Evolutionary conservation across 2,888 invertebrate genomes (phyloP).

Genomic region (Chrysomela aeneicollis): DNA sequence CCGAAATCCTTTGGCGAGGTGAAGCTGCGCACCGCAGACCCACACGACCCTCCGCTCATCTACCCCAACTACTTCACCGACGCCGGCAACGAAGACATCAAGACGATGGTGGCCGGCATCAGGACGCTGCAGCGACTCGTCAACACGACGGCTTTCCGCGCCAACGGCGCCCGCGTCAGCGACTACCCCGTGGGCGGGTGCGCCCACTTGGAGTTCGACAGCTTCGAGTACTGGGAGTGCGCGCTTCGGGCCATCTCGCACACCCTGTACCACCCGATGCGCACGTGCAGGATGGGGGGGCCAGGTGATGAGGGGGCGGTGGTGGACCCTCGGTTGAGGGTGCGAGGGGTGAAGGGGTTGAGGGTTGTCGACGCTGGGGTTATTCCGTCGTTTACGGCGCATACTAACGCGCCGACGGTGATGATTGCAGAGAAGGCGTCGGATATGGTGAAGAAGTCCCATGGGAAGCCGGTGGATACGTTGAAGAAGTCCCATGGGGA

Average conservation of each 20-base stretch:
- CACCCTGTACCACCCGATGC: conserved; percentile 66
- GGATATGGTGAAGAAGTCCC: conserved; percentile 70
- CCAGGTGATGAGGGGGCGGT: conserved; percentile 62
- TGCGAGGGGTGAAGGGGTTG: conserved; percentile 67
- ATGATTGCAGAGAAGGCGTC: conserved; percentile 85
- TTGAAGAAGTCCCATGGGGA: conserved; percentile 65
- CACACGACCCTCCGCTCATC: conserved; percentile 67
- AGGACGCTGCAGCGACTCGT: conserved; percentile 61
- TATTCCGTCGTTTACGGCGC: conserved; percentile 49
- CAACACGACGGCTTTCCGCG: conserved; percentile 61
- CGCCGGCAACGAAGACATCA: conserved; percentile 60
- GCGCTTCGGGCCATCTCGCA: conserved; percentile 66
- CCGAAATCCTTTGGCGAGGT: conserved; percentile 64
- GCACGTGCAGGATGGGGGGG: conserved; percentile 66
- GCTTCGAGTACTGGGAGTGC: conserved; percentile 75
- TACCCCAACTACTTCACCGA: conserved; percentile 67
- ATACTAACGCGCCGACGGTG: conserved; percentile 78
- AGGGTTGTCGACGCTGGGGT: conserved; percentile 69
- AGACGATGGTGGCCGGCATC: conserved; percentile 65
- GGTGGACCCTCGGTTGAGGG: conserved; percentile 63
- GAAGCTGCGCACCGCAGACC: conserved; percentile 63
- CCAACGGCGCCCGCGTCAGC: conserved; percentile 68
- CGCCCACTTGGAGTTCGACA: conserved; percentile 62
- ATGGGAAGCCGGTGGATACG: conserved; percentile 69
- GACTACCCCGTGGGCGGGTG: conserved; percentile 66